These are phyloP conservation scores for Leptoteleia sp. DNA, from an alignment of 1,140 invertebrate genomes.

Conservation along the genomic window DNA sequence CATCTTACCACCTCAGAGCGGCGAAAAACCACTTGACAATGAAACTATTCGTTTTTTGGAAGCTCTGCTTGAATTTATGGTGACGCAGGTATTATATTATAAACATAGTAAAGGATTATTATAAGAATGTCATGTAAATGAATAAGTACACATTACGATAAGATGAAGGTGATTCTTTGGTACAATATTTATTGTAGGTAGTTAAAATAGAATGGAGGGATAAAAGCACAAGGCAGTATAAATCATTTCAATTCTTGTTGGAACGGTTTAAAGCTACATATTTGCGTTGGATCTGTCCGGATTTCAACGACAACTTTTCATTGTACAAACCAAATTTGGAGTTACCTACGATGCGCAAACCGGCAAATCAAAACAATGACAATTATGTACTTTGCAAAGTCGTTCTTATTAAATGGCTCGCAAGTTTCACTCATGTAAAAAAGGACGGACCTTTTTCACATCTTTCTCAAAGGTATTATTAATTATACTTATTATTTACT, in stretches of 20 bases:
- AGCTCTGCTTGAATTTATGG: slow-evolving; percentile 93
- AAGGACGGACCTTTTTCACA: slow-evolving; percentile 81
- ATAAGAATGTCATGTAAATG: too few relatives aligned
- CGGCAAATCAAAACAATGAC: slow-evolving; percentile 82
- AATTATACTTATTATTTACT: not conserved
- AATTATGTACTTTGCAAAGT: slow-evolving; percentile 89
- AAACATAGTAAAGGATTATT: too few relatives aligned
- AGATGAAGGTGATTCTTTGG: too few relatives aligned
- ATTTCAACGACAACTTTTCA: slow-evolving; percentile 91
- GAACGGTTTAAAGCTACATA: slow-evolving; percentile 96
- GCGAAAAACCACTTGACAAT: slow-evolving; percentile 94
- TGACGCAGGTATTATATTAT: slow-evolving; percentile 85
- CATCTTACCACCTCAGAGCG: slow-evolving; percentile 90
- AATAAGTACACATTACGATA: too few relatives aligned
- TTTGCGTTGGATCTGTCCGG: slow-evolving; percentile 93
- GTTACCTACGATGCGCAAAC: slow-evolving; percentile 81
- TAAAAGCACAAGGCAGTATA: slow-evolving; percentile 87
- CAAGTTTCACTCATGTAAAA: slow-evolving; percentile 90
- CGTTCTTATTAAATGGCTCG: slow-evolving; percentile 93
- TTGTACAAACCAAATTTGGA: slow-evolving; percentile 94
- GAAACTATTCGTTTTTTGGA: slow-evolving; percentile 93
- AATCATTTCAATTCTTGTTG: slow-evolving; percentile 94
- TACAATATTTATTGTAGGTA: slow-evolving; percentile 85
- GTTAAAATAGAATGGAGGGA: slow-evolving; percentile 96
- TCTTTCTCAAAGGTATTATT: slow-evolving; percentile 73